Percentiles rank a stretch among this genome's conserved stretches.
phyloP scores from a whole-genome alignment of 2,113 vertebrate species.

The Osmerus mordax region DNA sequence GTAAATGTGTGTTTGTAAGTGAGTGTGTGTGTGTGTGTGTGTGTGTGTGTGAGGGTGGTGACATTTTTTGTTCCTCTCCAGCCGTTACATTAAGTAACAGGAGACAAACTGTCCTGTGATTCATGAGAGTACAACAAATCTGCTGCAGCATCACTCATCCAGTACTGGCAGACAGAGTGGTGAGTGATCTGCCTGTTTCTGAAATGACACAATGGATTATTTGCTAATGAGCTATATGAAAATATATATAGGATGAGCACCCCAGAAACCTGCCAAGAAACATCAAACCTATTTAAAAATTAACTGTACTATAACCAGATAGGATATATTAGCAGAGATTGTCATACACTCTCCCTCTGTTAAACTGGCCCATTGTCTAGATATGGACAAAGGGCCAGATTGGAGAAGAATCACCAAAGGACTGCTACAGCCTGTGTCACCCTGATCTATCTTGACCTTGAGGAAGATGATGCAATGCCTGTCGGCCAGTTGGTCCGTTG shows the following conservation, averaged over 20 bases:
- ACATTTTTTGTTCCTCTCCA: slow-evolving; percentile 25
- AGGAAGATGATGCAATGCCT: slow-evolving; percentile 4
- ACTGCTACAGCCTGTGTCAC: neutral
- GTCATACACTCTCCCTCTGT: too few species aligned
- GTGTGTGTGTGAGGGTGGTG: neutral
- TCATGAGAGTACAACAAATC: neutral
- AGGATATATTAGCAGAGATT: too few species aligned
- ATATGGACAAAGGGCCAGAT: too few species aligned
- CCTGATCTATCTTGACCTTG: slow-evolving; percentile 52
- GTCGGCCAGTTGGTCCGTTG: neutral
- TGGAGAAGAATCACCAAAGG: neutral
- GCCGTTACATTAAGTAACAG: slow-evolving; percentile 49
- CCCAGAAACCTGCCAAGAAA: too few species aligned
- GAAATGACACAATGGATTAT: neutral
- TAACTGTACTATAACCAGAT: too few species aligned
- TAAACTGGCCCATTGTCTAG: too few species aligned
- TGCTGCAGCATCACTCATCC: slow-evolving; percentile 38
- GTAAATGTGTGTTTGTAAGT: too few species aligned
- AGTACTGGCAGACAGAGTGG: slow-evolving; percentile 4
- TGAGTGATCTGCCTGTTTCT: neutral
- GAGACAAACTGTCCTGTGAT: slow-evolving; percentile 14
- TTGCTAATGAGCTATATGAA: too few species aligned
- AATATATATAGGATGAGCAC: too few species aligned
- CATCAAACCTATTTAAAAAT: too few species aligned
- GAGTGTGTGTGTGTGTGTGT: too few species aligned